phyloP scores from a whole-genome alignment of 64 coral and sea anemone species.

The Hydrozoanthus tunicans region DNA sequence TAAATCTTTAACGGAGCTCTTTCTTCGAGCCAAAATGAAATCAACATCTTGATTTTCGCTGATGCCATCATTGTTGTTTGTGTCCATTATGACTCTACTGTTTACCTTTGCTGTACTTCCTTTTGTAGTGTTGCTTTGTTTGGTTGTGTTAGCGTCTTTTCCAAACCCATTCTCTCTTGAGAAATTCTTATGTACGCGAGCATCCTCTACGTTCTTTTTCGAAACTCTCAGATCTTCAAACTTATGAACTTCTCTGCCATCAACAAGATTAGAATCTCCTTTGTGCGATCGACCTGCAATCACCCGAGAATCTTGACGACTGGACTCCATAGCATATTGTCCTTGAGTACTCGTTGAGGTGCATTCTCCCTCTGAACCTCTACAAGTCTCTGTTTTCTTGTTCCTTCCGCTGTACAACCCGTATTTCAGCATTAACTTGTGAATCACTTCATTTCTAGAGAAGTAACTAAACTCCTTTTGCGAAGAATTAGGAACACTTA shows the following conservation, averaged over 20 bases:
- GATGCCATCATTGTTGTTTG: not conserved
- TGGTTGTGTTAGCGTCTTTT: not conserved
- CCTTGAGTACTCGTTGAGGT: not conserved
- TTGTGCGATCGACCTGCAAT: not conserved
- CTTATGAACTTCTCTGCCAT: not conserved
- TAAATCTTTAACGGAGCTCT: constrained; percentile 22
- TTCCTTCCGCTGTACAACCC: constrained; percentile 62
- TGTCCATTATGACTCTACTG: not conserved
- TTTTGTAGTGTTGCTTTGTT: not conserved
- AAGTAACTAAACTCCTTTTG: constrained; percentile 49
- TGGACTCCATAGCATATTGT: not conserved
- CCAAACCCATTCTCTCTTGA: not conserved
- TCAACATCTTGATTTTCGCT: not conserved
- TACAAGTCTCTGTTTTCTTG: not conserved
- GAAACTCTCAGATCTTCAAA: not conserved
- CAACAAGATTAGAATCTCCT: not conserved
- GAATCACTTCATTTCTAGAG: constrained; percentile 86
- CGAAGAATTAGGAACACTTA: constrained; percentile 36
- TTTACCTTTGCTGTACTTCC: not conserved
- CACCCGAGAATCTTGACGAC: not conserved
- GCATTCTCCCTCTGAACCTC: not conserved
- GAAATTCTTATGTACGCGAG: not conserved
- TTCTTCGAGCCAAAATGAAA: not conserved
- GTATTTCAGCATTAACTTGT: constrained; percentile 90
- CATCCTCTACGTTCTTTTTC: not conserved